Conservation (phyloP, 1,140 invertebrate species). For the Harpegnathos saltator region DNA sequence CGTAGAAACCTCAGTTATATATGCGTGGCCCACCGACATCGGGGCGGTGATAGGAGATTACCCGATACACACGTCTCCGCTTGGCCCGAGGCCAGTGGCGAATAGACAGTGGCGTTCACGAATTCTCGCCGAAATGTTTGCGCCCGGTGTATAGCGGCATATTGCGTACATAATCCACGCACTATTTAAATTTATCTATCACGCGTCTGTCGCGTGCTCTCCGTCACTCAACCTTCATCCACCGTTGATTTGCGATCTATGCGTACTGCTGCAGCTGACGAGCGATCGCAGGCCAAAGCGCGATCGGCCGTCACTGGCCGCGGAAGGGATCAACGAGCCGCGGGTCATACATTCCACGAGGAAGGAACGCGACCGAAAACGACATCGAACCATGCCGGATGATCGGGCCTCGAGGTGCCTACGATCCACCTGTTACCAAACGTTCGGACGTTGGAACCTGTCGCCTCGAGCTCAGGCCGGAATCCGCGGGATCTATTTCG, state of each 20-base stretch:
- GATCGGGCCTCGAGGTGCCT: constrained; percentile 30
- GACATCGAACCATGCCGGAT: background rate
- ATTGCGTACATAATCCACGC: constrained; percentile 71
- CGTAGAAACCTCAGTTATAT: constrained; percentile 13
- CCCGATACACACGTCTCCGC: constrained; percentile 13
- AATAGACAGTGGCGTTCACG: constrained; percentile 63
- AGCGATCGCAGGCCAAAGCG: constrained; percentile 76
- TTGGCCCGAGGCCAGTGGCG: constrained; percentile 57
- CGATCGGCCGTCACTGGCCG: constrained; percentile 74
- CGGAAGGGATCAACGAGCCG: constrained; percentile 79
- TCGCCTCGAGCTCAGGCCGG: constrained; percentile 30
- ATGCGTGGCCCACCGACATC: constrained; percentile 6
- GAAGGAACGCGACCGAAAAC: constrained; percentile 24
- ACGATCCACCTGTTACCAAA: constrained; percentile 77
- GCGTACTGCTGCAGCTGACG: constrained; percentile 80
- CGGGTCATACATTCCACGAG: constrained; percentile 73
- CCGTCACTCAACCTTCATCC: constrained; percentile 79
- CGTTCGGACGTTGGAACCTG: constrained; percentile 54
- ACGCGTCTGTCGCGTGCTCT: constrained; percentile 69
- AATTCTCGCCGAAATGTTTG: constrained; percentile 58
- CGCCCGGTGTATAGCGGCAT: constrained; percentile 1
- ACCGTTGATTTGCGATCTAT: constrained; percentile 83
- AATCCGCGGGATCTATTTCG: constrained; percentile 66
- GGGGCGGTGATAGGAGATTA: constrained; percentile 46
- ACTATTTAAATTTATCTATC: constrained; percentile 85